Evolutionary conservation across 2,113 vertebrate species (phyloP), one percentile per base, ranked within the genome.

Genomic region (Meleagris gallopavo): DNA sequence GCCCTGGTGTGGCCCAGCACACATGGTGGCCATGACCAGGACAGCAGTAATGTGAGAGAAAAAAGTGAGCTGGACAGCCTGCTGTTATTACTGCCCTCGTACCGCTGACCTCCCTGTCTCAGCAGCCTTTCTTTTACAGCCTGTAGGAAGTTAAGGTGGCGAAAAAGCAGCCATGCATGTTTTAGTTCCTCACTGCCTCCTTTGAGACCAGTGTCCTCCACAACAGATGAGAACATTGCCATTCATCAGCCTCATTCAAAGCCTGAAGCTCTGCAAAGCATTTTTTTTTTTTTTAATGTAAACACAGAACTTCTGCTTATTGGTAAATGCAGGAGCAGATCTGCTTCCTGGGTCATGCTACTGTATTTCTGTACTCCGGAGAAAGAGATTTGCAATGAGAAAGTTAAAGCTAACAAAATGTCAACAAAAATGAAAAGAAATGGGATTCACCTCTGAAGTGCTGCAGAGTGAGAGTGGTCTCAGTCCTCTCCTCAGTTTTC

Each of bases 21-120:
- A 40, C n/a, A 24, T 0, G 1, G 54, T 36, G 38, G 4, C 41
- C 0, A 0, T 0, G 0, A 11, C 19, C n/a, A 45, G 34, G 16
- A 17, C 1, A 1, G 27, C 29, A 64, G 18, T 8, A 1, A 27
- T 36, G 13, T 18, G 41, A 48, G 43, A 46, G 32, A n/a, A 46
- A 22, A n/a, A 50, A 13, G 34, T 21, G 27, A 71, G 4, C 34
- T 29, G 12, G 34, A 34, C 4, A 36, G 17, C 20, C 9, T 27
- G 18, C 24, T 34, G 19, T 34, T 25, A 71, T 36, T 3, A 13
- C 34, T 38, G 18, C 25, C 27, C 18, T 29, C 12, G 3, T 14
- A 9, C 46, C 25, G 8, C 46, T 38, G 69, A 24, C n/a, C 25
- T 52, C 14, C 9, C 13, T 4, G 25, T 12, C 48, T 27, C 34